Evolutionary conservation across 2,113 vertebrate species (phyloP).

Genomic region (Tretioscincus oriximinensis): DNA sequence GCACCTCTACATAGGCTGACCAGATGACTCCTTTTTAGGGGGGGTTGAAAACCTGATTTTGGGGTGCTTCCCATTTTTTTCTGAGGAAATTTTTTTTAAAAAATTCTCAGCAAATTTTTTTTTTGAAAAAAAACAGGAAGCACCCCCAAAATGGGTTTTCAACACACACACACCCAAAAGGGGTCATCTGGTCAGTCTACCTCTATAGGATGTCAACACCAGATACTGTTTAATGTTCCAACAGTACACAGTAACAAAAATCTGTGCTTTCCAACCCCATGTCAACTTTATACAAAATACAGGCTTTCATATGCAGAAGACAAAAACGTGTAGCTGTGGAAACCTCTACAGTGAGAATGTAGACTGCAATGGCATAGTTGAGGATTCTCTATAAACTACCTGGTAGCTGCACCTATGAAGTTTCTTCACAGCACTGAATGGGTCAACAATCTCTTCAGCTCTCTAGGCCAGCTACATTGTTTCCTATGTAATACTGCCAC

Average conservation of each 20-base stretch:
- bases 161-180: no score
- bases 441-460: neutral
- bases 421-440: neutral
- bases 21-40: no score
- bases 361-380: neutral
- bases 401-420: neutral
- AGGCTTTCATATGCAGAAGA: neutral
- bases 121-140: no score
- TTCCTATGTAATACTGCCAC: slow-evolving; percentile 8
- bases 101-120: no score
- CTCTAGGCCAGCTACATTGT: neutral
- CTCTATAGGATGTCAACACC: neutral
- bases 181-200: no score
- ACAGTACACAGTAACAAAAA: neutral
- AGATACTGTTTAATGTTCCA: neutral
- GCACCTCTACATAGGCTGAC: neutral
- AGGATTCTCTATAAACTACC: neutral
- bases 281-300: neutral
- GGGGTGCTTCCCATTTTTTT: no score
- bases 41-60: no score
- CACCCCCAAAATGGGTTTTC: no score
- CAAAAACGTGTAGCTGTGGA: neutral
- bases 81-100: no score
- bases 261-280: neutral
- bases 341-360: neutral